Conservation (phyloP, 2,113 vertebrate genomes). For the Cromileptes altivelis region DNA sequence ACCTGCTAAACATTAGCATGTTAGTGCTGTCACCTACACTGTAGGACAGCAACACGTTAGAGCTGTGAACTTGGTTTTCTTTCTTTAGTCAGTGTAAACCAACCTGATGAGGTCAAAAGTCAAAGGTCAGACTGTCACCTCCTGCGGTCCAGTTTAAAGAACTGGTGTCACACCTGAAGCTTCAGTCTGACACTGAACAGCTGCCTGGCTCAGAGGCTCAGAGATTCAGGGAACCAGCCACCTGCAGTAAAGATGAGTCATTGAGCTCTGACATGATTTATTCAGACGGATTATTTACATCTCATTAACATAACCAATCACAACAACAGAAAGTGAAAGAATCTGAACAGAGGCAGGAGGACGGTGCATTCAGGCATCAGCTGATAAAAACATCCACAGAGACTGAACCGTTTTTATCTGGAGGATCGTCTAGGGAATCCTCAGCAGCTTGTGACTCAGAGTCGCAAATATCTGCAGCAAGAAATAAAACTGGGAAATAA, state of each 20-base stretch:
- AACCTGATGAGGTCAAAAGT: not conserved
- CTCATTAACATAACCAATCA: not conserved
- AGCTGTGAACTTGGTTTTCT: not conserved
- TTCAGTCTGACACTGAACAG: not conserved
- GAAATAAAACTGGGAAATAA: not conserved
- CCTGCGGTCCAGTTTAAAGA: not conserved
- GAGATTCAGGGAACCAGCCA: not conserved
- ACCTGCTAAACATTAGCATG: too few relatives aligned
- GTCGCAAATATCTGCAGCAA: not conserved
- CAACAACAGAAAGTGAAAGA: not conserved
- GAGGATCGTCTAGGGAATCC: not conserved
- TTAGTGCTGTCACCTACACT: too few relatives aligned
- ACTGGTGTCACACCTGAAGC: not conserved
- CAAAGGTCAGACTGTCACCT: not conserved
- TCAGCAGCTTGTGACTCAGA: not conserved
- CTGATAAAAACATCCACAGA: not conserved
- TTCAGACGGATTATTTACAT: constrained; percentile 22
- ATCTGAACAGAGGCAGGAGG: not conserved
- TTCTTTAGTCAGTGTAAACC: not conserved
- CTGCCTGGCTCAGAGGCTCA: constrained; percentile 8
- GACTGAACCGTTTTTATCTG: not conserved
- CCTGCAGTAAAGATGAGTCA: not conserved
- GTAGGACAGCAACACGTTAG: too few relatives aligned
- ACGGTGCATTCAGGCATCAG: constrained; percentile 7
- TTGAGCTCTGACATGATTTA: constrained; percentile 5